Percentiles rank a stretch among this genome's conserved stretches.
These are phyloP conservation scores for Falcaria lacertinaria DNA, from an alignment of 2,888 invertebrate species.

Conservation along the genomic window DNA sequence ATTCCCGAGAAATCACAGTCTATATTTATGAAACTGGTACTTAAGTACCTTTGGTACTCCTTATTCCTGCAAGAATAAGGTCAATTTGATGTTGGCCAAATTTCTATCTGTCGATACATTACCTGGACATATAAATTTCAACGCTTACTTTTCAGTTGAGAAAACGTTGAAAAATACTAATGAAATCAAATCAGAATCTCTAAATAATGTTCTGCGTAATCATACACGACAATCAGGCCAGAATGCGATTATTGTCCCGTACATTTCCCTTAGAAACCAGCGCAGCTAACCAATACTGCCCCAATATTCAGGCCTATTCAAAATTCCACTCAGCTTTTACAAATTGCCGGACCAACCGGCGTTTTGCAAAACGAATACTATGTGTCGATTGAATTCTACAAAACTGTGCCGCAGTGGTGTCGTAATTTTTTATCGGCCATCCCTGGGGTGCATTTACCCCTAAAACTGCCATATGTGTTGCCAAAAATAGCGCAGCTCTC, in stretches of 20 bases:
- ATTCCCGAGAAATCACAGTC: too few relatives aligned
- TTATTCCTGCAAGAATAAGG: too few relatives aligned
- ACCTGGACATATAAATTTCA: too few relatives aligned
- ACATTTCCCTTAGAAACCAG: neutral
- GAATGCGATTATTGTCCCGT: too few relatives aligned
- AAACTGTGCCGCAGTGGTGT: constrained; percentile 33
- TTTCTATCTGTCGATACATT: too few relatives aligned
- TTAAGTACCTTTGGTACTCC: too few relatives aligned
- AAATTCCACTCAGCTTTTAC: constrained; percentile 42
- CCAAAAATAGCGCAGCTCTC: constrained; percentile 31
- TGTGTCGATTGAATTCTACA: constrained; percentile 52
- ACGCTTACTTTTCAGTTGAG: too few relatives aligned
- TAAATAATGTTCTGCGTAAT: too few relatives aligned
- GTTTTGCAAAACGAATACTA: constrained; percentile 37
- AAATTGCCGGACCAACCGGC: constrained; percentile 43
- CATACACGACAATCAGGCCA: too few relatives aligned
- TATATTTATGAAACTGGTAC: neutral
- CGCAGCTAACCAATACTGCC: constrained; percentile 3
- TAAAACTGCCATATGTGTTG: constrained; percentile 22
- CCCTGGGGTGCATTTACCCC: constrained; percentile 41
- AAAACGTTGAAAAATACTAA: too few relatives aligned
- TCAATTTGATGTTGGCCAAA: too few relatives aligned
- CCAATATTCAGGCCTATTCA: constrained; percentile 23
- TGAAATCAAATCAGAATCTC: too few relatives aligned
- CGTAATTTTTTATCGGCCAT: constrained; percentile 54